phyloP scores from a whole-genome alignment of 2,797 vertebrate species.

The Parotocinclus haroldoi region DNA sequence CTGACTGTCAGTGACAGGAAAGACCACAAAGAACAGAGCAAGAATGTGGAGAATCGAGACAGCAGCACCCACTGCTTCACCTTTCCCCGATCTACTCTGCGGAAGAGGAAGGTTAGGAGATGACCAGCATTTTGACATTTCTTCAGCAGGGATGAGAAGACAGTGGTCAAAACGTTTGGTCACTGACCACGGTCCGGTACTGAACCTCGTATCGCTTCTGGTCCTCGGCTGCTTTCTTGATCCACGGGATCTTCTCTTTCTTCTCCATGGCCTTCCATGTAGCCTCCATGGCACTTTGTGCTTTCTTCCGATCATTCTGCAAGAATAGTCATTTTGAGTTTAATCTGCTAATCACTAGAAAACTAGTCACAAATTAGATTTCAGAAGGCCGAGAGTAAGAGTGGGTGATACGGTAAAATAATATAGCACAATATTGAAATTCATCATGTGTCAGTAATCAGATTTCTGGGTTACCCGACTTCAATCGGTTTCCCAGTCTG shows the following conservation, averaged over 20 bases:
- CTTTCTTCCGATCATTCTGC: conserved; percentile 74
- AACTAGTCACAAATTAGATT: too few species aligned
- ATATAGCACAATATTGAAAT: too few species aligned
- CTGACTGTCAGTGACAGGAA: conserved; percentile 1
- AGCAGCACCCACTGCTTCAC: conserved; percentile 13
- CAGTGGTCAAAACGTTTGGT: conserved; percentile 60
- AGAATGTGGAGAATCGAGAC: conserved; percentile 2
- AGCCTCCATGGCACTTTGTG: conserved; percentile 68
- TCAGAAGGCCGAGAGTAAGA: too few species aligned
- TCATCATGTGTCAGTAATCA: too few species aligned
- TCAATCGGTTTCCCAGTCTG: too few species aligned
- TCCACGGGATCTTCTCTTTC: conserved; percentile 80
- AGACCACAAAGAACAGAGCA: too few species aligned
- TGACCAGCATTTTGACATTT: conserved; percentile 56
- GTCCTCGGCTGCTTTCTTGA: conserved; percentile 79
- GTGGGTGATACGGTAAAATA: too few species aligned
- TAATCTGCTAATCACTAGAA: too few species aligned
- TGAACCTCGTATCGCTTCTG: conserved; percentile 81
- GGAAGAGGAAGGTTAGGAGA: conserved; percentile 14
- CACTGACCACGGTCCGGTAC: conserved; percentile 67
- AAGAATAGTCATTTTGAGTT: too few species aligned
- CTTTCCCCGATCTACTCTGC: conserved; percentile 20
- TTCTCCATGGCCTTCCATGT: conserved; percentile 80
- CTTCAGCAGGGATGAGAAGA: conserved; percentile 54
- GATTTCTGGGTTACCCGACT: too few species aligned